Evolutionary conservation across 2,888 invertebrate species (phyloP), one percentile per base, ranked within the genome.

Genomic region (Nomada fucata): DNA sequence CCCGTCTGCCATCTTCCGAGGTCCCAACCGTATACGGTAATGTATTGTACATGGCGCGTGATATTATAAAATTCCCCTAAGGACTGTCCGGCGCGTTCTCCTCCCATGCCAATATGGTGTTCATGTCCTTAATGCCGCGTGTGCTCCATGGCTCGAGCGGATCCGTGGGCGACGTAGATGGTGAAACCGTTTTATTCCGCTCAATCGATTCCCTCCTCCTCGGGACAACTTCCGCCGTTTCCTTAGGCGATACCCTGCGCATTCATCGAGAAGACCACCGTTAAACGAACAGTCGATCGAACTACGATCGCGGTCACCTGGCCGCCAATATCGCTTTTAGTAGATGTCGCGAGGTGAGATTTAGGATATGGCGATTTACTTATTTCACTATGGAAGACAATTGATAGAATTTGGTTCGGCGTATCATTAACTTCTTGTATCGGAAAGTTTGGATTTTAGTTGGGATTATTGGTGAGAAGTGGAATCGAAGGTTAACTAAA

Each of bases 91-190:
- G 94, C 83, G 94, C 94, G 86, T 95, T 94, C 91, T 95, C 95
- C 79, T 92, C 91, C 96, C 95, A 96, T 50, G 96, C 96, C 84
- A 96, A 94, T 90, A 97, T 95, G 88, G 95, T 95, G 93, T 96
- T 96, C 94, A 97, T 96, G 92, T 96, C 96, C 79, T 96, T 95
- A 87, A 97, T 95, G 87, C 95, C 95, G 85, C 95, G 95, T 59
- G 96, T 96, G 93, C 96, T 96, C 96, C 96, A 97, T 0, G 96
- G 96, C 90, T 96, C 96, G 80, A 96, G 93, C 7, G 96, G 96
- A 94, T 96, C 96, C 11, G 95, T 95, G 69, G 94, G 90, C 52
- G 89, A 82, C 67, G 92, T n/a, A 57, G 84, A 59, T 18, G 89
- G 82, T 20, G 85, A 84, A 63, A 68, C 82, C 78, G 80, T 53